Conservation (phyloP, 2,797 vertebrate species). For the Sardinella longiceps region DNA sequence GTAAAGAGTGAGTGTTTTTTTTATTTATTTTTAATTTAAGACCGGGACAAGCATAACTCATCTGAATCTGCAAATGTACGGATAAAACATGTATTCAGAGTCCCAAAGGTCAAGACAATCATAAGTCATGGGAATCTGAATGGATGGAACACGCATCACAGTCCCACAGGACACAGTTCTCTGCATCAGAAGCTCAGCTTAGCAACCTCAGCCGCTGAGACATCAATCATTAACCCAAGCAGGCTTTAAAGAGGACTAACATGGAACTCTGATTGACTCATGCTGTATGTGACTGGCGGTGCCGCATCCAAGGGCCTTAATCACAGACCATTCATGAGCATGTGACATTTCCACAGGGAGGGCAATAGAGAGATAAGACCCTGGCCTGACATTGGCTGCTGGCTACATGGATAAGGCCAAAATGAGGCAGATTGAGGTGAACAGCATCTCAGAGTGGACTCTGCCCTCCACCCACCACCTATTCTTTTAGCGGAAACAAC, state of each 20-base stretch:
- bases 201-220: not conserved
- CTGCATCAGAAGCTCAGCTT: not conserved
- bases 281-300: not conserved
- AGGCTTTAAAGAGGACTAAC: not conserved
- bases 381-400: constrained; percentile 21
- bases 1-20: no score
- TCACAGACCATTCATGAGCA: not conserved
- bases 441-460: constrained; percentile 26
- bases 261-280: not conserved
- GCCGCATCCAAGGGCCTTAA: not conserved
- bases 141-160: not conserved
- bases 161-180: constrained; percentile 4
- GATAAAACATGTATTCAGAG: no score
- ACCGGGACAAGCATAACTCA: no score
- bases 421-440: not conserved
- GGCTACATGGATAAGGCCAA: not conserved
- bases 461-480: not conserved
- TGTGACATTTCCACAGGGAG: not conserved
- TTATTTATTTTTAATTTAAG: no score
- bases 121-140: not conserved
- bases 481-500: not conserved
- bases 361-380: constrained; percentile 31
- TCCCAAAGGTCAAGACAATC: not conserved
- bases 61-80: no score
- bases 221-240: constrained; percentile 10